phyloP scores from a whole-genome alignment of 2,113 vertebrate species.

The Ophiodon elongatus region DNA sequence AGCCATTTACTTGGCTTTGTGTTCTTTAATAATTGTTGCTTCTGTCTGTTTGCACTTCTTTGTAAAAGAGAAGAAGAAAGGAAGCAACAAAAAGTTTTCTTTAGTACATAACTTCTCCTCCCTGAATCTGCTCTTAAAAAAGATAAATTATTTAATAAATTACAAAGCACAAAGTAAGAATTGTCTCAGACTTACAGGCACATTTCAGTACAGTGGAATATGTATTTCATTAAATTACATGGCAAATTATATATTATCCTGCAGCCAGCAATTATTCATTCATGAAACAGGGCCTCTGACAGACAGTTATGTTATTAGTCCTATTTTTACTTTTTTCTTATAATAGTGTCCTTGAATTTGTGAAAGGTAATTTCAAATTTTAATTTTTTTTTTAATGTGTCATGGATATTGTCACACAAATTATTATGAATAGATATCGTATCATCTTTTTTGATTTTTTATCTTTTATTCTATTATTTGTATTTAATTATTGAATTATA shows the following conservation, averaged over 20 bases:
- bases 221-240: not conserved
- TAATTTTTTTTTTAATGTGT: no score
- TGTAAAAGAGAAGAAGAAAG: not conserved
- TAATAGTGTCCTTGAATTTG: not conserved
- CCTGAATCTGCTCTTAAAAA: not conserved
- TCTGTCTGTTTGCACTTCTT: not conserved
- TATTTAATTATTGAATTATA: no score
- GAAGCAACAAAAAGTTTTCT: not conserved
- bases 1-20: not conserved
- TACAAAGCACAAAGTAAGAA: not conserved
- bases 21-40: not conserved
- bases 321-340: not conserved
- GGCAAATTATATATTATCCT: not conserved
- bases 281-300: not conserved
- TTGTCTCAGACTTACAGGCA: not conserved
- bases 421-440: no score
- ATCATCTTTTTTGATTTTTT: no score
- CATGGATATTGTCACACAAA: no score
- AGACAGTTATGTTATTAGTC: not conserved
- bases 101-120: not conserved
- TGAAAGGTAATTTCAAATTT: not conserved
- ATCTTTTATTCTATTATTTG: no score
- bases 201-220: not conserved
- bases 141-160: not conserved
- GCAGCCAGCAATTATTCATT: not conserved